Conservation (phyloP, 2,113 vertebrate species). For the Corydoras sp. region DNA sequence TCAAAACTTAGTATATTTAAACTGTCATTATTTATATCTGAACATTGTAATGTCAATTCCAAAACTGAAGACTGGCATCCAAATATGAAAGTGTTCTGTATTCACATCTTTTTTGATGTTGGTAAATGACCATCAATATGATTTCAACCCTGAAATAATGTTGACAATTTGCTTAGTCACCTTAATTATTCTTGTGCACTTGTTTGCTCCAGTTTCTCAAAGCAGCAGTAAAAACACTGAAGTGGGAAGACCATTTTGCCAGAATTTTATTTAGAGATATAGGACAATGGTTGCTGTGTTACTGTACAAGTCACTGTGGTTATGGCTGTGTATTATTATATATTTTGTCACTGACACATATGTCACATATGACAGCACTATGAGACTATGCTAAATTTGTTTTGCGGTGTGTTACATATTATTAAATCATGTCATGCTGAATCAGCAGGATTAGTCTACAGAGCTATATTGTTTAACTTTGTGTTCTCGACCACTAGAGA, state of each 20-base stretch:
- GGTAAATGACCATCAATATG: not conserved
- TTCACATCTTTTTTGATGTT: not conserved
- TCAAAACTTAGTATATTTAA: too few relatives aligned
- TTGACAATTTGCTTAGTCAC: not conserved
- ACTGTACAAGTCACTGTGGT: not conserved
- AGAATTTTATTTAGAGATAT: constrained; percentile 15
- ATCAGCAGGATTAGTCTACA: not conserved
- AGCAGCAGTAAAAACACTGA: too few relatives aligned
- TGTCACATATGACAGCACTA: not conserved
- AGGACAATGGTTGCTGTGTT: not conserved
- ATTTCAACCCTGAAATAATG: not conserved
- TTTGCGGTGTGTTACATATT: constrained; percentile 3
- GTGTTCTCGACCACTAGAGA: constrained; percentile 26
- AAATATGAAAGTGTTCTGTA: not conserved
- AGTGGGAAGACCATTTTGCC: not conserved
- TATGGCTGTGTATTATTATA: constrained; percentile 6
- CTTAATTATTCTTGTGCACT: too few relatives aligned
- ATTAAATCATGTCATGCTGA: not conserved
- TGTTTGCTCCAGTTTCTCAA: not conserved
- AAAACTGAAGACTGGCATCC: too few relatives aligned
- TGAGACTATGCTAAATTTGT: not conserved
- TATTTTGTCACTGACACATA: not conserved
- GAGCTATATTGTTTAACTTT: not conserved
- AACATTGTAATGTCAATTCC: too few relatives aligned
- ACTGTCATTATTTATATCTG: too few relatives aligned